A percentile compares a stretch with the other conserved stretches of the same genome.
phyloP scores from a whole-genome alignment of 2,797 vertebrate species.

The Acanthiza pusilla region DNA sequence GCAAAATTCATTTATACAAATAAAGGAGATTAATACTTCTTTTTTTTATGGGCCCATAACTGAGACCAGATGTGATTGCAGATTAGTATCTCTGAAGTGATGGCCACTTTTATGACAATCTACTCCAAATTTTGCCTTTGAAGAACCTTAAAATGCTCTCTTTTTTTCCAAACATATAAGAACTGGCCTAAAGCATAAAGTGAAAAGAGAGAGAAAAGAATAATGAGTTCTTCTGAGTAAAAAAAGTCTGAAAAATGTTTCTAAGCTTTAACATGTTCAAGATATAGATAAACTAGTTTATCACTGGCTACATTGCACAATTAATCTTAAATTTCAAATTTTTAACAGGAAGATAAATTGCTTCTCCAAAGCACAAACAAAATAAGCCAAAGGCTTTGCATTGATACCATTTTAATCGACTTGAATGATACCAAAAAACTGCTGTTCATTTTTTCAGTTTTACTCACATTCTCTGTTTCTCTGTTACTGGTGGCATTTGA shows the following conservation, averaged over 20 bases:
- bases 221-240: not conserved
- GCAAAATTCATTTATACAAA: not conserved
- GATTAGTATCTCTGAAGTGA: not conserved
- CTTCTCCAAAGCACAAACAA: not conserved
- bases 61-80: not conserved
- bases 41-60: not conserved
- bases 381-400: not conserved
- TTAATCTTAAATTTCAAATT: not conserved
- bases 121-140: not conserved
- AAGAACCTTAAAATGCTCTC: not conserved
- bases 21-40: not conserved
- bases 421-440: not conserved
- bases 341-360: not conserved
- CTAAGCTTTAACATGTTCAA: not conserved
- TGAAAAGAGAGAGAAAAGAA: not conserved
- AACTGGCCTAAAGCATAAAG: not conserved
- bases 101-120: not conserved
- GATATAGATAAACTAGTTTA: not conserved
- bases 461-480: not conserved
- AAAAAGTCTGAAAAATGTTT: not conserved
- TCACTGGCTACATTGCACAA: not conserved
- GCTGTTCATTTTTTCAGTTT: slow-evolving; percentile 1
- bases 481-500: not conserved
- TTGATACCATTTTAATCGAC: not conserved
- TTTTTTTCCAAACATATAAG: not conserved